These are phyloP conservation scores for Formica exsecta DNA, from an alignment of 1,140 invertebrate genomes.

Conservation along the genomic window DNA sequence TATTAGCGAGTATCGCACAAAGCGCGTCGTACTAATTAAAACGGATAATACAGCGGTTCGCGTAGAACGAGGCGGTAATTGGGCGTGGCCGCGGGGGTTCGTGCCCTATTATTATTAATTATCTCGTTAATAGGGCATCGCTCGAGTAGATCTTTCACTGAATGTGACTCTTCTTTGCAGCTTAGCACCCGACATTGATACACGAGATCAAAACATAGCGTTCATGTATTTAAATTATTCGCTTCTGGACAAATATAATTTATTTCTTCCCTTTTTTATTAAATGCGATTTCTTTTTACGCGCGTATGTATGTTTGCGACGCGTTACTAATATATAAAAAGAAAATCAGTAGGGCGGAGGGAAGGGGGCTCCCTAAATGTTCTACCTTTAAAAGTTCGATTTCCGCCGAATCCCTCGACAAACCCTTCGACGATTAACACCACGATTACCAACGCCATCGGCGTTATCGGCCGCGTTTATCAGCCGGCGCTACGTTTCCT, in stretches of 20 bases:
- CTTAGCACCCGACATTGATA: background rate
- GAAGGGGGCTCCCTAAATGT: background rate
- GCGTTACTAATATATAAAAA: background rate
- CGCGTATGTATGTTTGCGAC: background rate
- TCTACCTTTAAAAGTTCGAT: conserved; percentile 35
- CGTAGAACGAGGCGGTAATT: conserved; percentile 49
- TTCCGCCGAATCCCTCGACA: conserved; percentile 34
- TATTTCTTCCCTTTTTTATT: background rate
- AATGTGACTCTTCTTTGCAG: conserved; percentile 16
- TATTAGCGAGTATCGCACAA: conserved; percentile 66
- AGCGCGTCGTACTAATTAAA: conserved; percentile 63
- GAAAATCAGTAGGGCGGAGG: background rate
- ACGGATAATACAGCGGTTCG: conserved; percentile 54
- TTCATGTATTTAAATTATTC: background rate
- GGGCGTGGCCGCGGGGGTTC: conserved; percentile 49
- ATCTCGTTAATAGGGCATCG: conserved; percentile 55
- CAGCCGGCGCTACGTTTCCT: conserved; percentile 47
- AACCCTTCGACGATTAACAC: conserved; percentile 53
- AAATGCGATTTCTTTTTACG: background rate
- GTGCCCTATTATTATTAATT: conserved; percentile 64
- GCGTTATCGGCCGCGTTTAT: conserved; percentile 63
- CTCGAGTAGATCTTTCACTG: background rate
- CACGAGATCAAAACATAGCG: background rate
- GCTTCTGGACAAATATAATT: background rate
- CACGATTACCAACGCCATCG: conserved; percentile 48